These are phyloP conservation scores for Crocuta crocuta DNA, from an alignment of 2,113 vertebrate species.

Conservation along the genomic window DNA sequence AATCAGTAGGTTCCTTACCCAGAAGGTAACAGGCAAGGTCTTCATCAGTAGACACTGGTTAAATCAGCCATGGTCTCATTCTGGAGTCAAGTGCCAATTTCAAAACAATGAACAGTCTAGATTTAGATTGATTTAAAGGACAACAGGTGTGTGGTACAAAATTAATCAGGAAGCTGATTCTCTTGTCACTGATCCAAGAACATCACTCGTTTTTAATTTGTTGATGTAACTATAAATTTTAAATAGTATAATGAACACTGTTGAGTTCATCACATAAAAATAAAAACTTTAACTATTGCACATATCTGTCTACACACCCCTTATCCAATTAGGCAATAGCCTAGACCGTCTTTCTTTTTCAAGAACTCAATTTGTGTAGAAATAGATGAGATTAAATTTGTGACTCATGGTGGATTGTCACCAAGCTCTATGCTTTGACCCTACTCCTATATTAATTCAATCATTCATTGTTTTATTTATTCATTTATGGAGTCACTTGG, in stretches of 20 bases:
- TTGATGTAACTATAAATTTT: background rate
- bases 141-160: background rate
- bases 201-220: background rate
- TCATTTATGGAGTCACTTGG: background rate
- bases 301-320: background rate
- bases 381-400: background rate
- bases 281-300: background rate
- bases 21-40: background rate
- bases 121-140: background rate
- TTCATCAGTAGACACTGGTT: background rate
- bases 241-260: background rate
- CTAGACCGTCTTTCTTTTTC: background rate
- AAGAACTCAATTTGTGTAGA: background rate
- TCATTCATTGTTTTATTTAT: background rate
- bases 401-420: background rate
- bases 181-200: background rate
- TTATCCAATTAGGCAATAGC: background rate
- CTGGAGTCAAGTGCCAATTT: background rate
- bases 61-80: background rate
- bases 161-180: background rate
- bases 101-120: background rate
- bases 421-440: background rate
- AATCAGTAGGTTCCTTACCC: background rate
- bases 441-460: background rate
- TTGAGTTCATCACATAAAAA: background rate